phyloP scores from a whole-genome alignment of 1,140 invertebrate species.

The Aphidius ervi region DNA sequence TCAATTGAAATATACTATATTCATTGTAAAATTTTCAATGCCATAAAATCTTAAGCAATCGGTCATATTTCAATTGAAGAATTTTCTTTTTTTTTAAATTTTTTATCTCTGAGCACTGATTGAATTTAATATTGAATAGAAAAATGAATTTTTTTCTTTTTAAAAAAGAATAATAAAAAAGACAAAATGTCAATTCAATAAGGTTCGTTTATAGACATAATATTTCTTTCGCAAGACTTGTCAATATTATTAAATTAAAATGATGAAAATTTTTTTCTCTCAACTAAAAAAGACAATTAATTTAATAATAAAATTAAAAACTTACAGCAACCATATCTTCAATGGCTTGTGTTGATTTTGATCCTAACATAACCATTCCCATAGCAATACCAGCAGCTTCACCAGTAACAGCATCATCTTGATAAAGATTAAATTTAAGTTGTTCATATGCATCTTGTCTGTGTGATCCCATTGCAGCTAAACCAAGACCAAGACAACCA shows the following conservation, averaged over 20 bases:
- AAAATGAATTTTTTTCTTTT: not conserved
- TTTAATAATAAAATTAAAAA: not conserved
- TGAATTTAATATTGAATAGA: constrained; percentile 1
- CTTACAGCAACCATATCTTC: constrained; percentile 89
- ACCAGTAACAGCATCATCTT: constrained; percentile 97
- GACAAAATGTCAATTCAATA: not conserved
- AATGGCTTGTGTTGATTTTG: constrained; percentile 81
- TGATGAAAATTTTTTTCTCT: not conserved
- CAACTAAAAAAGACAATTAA: too few species aligned
- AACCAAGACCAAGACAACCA: constrained; percentile 91
- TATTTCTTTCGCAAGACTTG: not conserved
- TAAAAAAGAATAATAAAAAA: constrained; percentile 1
- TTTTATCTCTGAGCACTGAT: not conserved
- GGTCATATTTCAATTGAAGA: not conserved
- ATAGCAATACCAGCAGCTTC: constrained; percentile 97
- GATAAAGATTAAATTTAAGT: constrained; percentile 93
- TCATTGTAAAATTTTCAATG: not conserved
- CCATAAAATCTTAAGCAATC: not conserved
- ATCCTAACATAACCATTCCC: constrained; percentile 98
- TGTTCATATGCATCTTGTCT: constrained; percentile 92
- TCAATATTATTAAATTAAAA: constrained; percentile 2
- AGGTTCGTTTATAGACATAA: too few species aligned
- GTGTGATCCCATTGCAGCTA: constrained; percentile 97
- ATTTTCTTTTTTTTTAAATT: not conserved
- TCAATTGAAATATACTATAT: too few species aligned